Conservation (phyloP, 2,888 invertebrate genomes). For the Tiphia femorata region DNA sequence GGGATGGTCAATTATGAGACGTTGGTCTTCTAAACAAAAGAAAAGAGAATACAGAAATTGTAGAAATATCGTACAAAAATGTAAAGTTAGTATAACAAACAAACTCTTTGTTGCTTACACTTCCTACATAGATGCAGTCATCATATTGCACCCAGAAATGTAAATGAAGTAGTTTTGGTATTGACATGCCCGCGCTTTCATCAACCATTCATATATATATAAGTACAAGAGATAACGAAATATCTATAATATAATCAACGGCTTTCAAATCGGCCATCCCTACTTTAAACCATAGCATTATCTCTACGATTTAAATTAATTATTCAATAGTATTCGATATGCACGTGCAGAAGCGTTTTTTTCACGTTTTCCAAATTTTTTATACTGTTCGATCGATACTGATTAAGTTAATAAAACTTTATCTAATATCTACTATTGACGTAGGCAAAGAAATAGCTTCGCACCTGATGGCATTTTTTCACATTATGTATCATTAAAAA, state of each 20-base stretch:
- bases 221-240: conserved; percentile 2
- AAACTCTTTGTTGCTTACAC: conserved; percentile 26
- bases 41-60: conserved; percentile 7
- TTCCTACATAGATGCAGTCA: conserved; percentile 1
- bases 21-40: conserved; percentile 4
- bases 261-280: conserved; percentile 41
- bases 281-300: conserved; percentile 33
- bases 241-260: too few relatives aligned
- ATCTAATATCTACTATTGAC: conserved; percentile 46
- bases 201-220: too few relatives aligned
- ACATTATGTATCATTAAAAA: conserved; percentile 31
- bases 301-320: conserved; percentile 38
- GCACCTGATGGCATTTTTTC: conserved; percentile 48
- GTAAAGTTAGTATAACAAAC: background rate
- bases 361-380: conserved; percentile 27
- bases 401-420: conserved; percentile 58
- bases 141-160: background rate
- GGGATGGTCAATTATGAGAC: conserved; percentile 41
- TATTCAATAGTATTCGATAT: conserved; percentile 46
- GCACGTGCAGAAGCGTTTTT: conserved; percentile 51
- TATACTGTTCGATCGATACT: conserved; percentile 65
- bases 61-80: conserved; percentile 2
- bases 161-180: too few relatives aligned
- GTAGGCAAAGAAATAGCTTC: conserved; percentile 49
- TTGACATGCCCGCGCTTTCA: too few relatives aligned